Percentiles rank a stretch among this genome's conserved stretches.
phyloP scores from a whole-genome alignment of 2,888 invertebrate species.

The Drosophila algonquin region DNA sequence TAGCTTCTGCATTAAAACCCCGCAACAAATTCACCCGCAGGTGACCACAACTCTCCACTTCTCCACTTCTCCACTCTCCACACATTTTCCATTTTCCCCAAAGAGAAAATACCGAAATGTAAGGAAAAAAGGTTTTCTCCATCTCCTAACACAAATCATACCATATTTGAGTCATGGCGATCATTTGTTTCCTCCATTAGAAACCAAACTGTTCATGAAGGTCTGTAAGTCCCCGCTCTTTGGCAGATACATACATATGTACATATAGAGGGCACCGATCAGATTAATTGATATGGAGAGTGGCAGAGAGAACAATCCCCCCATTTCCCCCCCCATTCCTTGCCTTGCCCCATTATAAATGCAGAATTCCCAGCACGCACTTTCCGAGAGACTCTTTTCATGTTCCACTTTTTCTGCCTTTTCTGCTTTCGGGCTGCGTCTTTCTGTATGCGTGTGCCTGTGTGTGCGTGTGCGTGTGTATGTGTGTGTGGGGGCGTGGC shows the following conservation, averaged over 20 bases:
- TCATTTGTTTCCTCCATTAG: neutral
- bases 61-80: neutral
- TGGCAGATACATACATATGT: neutral
- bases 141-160: neutral
- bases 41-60: neutral
- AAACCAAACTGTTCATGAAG: neutral
- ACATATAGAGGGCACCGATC: neutral
- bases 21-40: neutral
- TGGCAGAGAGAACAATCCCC: neutral
- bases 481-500: slow-evolving; percentile 11
- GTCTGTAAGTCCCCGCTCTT: neutral
- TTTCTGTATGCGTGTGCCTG: slow-evolving; percentile 8
- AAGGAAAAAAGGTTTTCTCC: neutral
- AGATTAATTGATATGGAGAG: neutral
- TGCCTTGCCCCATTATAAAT: neutral
- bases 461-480: neutral
- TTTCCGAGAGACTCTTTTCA: slow-evolving; percentile 36
- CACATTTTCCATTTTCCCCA: neutral
- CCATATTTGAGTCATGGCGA: neutral
- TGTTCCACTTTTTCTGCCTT: slow-evolving; percentile 58
- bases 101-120: neutral
- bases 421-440: neutral
- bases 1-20: neutral
- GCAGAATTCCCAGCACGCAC: slow-evolving; percentile 66
- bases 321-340: neutral